Evolutionary conservation across 2,888 invertebrate genomes (phyloP).

Genomic region (Tenthredo distinguenda): DNA sequence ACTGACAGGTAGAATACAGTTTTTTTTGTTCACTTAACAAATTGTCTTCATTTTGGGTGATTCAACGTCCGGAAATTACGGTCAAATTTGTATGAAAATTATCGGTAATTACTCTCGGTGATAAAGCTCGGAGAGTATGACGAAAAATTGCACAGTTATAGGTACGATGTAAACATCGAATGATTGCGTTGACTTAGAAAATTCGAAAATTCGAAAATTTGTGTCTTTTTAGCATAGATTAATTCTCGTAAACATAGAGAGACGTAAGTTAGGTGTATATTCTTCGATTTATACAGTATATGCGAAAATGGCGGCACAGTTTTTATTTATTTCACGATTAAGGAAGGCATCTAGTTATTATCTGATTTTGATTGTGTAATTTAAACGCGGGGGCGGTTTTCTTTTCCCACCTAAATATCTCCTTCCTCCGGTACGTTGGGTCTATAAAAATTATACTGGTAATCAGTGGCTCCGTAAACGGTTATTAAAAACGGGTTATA

Average conservation of each 20-base stretch:
- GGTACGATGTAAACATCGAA: background rate
- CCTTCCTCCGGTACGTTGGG: background rate
- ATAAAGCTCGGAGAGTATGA: background rate
- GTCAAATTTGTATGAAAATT: background rate
- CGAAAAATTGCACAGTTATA: background rate
- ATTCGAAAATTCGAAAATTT: background rate
- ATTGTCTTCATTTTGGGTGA: background rate
- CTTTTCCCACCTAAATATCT: constrained; percentile 11
- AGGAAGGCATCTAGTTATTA: constrained; percentile 31
- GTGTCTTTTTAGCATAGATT: background rate
- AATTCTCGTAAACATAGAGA: background rate
- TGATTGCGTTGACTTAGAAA: background rate
- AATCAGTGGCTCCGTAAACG: background rate
- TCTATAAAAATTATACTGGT: background rate
- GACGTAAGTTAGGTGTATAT: background rate
- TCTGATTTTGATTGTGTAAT: constrained; percentile 2
- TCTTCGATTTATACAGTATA: background rate
- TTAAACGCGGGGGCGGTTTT: background rate
- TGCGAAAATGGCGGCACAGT: constrained; percentile 17
- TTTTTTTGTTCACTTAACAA: background rate
- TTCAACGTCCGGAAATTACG: background rate
- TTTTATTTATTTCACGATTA: constrained; percentile 1
- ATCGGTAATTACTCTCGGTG: background rate
- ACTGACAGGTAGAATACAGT: background rate
- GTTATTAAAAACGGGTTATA: background rate